Percentiles rank a stretch among this genome's conserved stretches.
phyloP scores from a whole-genome alignment of 2,888 invertebrate genomes.

The Pristionchus arcanus region DNA sequence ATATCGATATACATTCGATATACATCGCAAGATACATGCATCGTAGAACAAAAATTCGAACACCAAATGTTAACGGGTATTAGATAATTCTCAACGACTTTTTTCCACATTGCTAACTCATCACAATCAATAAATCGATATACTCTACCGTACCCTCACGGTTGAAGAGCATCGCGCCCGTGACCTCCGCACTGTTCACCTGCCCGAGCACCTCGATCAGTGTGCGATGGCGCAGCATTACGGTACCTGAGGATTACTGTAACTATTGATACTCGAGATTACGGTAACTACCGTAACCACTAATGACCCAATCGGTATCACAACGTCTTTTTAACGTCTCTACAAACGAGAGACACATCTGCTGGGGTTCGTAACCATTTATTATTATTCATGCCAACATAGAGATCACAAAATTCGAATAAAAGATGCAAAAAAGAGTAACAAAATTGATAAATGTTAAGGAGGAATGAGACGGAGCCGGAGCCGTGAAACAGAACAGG shows the following conservation, averaged over 20 bases:
- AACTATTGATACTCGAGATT: neutral
- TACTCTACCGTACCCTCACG: constrained; percentile 60
- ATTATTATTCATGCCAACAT: constrained; percentile 48
- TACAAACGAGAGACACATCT: neutral
- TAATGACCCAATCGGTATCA: neutral
- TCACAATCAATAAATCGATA: neutral
- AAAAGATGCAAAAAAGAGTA: neutral
- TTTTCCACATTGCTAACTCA: no score
- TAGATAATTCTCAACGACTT: no score
- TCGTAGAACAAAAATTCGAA: no score
- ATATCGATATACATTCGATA: no score
- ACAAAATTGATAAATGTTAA: constrained; percentile 22
- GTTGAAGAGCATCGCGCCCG: constrained; percentile 67
- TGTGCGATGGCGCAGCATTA: constrained; percentile 69
- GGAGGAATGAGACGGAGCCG: neutral
- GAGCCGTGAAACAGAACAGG: constrained; percentile 1
- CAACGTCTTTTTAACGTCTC: constrained; percentile 1
- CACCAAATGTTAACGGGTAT: no score
- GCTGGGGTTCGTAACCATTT: constrained; percentile 10
- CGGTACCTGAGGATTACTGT: neutral
- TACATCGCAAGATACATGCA: no score
- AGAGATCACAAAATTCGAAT: constrained; percentile 23
- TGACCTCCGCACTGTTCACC: constrained; percentile 66
- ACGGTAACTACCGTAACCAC: neutral
- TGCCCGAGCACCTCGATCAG: constrained; percentile 68